Base-by-base conservation (phyloP, 2,888 invertebrate genomes). In the Nysson spinosus region DNA sequence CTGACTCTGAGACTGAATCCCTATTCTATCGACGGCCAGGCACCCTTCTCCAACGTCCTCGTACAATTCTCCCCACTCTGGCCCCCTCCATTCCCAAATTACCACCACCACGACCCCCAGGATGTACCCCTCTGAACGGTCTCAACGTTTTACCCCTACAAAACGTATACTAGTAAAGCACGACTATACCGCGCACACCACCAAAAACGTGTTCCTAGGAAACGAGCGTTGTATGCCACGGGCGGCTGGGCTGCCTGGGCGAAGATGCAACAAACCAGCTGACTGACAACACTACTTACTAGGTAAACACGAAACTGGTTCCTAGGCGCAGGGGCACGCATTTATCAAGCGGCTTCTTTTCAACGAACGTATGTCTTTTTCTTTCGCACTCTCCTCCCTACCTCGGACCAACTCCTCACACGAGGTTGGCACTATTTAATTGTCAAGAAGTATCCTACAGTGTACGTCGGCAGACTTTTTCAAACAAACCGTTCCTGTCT, bases 201-300 rank as follows among this genome's bases (percentile, higher is more conserved):
- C 35, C n/a, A n/a, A 28, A 24, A 11, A 40, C 6, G 6, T 12
- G 2, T 22, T 19, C 7, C 19, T 35, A 30, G 14, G 3, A 19
- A 32, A 40, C 39, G 34, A 34, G 42, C 40, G 49, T 56, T 61
- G 47, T 43, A 49, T 47, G 63, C 69, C 63, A 66, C 70, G 22
- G 65, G 60, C 70, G 73, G 57, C 70, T 72, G 58, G n/a, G 19
- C 35, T 46, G 52, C 61, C 60, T 55, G 65, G 35, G 30, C 72
- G 66, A 67, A 63, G 77, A 76, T 75, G 77, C 77, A 71, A 73
- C 77, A 69, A 72, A 74, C 75, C 77, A 74, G 76, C 79, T 81
- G 79, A 82, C 81, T 80, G 81, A 81, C 81, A 79, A 79, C 77
- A 62, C 77, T 81, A 80, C 79, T 82, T 79, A 77, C 78, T 81